These are phyloP conservation scores for Clusia tigrina DNA, from an alignment of 2,888 invertebrate species.

Conservation along the genomic window DNA sequence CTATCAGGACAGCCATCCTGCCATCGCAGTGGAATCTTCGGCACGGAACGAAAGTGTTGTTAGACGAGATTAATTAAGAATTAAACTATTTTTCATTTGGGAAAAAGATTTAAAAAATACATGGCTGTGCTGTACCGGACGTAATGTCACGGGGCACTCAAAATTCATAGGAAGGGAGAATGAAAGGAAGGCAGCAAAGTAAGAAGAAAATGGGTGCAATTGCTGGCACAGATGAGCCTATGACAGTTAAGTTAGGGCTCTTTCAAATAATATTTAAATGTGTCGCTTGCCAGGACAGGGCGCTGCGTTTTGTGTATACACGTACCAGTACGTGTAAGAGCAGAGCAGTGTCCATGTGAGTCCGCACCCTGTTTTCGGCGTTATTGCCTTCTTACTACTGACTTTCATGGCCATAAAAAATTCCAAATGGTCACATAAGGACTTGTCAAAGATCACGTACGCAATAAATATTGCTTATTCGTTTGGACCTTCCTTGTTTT, in stretches of 20 bases:
- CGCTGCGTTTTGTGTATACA: no score
- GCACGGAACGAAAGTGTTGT: constrained; percentile 18
- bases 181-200: constrained; percentile 40
- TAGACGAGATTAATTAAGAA: constrained; percentile 27
- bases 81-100: constrained; percentile 18
- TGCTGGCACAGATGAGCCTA: background rate
- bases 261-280: no score
- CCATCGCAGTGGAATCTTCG: background rate
- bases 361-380: constrained; percentile 7
- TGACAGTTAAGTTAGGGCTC: constrained; percentile 9
- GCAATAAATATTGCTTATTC: constrained; percentile 65
- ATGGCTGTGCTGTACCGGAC: background rate
- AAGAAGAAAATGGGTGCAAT: background rate
- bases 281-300: no score
- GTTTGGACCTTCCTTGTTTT: constrained; percentile 44
- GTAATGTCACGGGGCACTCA: constrained; percentile 17
- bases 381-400: background rate
- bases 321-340: no score
- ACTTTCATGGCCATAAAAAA: constrained; percentile 55
- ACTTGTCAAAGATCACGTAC: constrained; percentile 65
- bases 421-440: constrained; percentile 64
- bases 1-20: constrained; percentile 2
- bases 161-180: constrained; percentile 41
- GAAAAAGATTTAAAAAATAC: background rate
- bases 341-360: no score